Evolutionary conservation across 2,888 invertebrate species (phyloP).

Genomic region (Acronicta leporina): DNA sequence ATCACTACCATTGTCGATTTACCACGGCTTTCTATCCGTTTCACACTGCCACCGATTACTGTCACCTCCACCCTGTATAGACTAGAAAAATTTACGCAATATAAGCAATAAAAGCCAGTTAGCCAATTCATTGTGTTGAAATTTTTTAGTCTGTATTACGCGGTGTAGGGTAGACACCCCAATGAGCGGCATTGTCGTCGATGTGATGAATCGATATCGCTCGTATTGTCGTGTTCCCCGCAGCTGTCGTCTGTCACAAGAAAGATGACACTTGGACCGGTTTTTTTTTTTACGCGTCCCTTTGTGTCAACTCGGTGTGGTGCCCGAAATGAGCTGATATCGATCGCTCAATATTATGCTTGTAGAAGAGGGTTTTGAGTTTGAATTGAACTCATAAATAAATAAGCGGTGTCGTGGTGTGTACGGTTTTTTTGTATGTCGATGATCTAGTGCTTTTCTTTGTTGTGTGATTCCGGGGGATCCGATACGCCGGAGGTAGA

Average conservation of each 20-base stretch:
- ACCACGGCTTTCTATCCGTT: conserved; percentile 79
- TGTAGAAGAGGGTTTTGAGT: conserved; percentile 79
- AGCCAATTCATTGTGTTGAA: conserved; percentile 32
- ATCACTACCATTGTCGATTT: conserved; percentile 84
- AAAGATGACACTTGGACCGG: conserved; percentile 82
- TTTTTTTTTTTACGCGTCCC: conserved; percentile 82
- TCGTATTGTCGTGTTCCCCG: conserved; percentile 80
- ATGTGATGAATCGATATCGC: conserved; percentile 83
- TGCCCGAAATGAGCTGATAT: conserved; percentile 84
- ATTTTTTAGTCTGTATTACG: conserved; percentile 64
- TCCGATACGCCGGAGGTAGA: conserved; percentile 70
- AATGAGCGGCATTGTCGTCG: conserved; percentile 75
- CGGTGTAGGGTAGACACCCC: conserved; percentile 75
- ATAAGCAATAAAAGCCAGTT: conserved; percentile 51
- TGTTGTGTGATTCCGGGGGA: conserved; percentile 78
- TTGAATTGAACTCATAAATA: conserved; percentile 86
- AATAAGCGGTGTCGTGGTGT: conserved; percentile 85
- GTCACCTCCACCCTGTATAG: conserved; percentile 66
- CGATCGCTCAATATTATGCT: conserved; percentile 85
- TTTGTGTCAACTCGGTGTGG: conserved; percentile 80
- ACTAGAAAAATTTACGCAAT: conserved; percentile 41
- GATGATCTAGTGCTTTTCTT: conserved; percentile 80
- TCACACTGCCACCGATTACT: conserved; percentile 68
- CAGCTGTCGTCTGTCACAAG: conserved; percentile 86
- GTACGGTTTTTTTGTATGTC: conserved; percentile 76